Evolutionary conservation across 2,888 invertebrate species (phyloP).

Genomic region (Ophion ventricosus): DNA sequence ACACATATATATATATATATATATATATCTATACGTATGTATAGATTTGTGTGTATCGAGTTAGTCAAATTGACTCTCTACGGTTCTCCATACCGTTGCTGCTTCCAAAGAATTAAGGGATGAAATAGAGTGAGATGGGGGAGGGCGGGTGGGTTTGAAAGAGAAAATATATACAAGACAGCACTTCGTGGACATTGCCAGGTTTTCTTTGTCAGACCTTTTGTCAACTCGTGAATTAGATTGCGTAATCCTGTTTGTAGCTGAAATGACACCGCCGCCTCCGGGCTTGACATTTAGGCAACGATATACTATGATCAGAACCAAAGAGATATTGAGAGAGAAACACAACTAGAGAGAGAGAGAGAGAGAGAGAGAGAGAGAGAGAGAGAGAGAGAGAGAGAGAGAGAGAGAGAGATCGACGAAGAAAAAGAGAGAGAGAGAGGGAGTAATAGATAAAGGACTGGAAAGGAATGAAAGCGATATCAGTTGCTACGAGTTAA

Average conservation of each 20-base stretch:
- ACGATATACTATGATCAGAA: slow-evolving; percentile 20
- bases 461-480: slow-evolving; percentile 1
- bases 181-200: slow-evolving; percentile 53
- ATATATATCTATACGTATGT: slow-evolving; percentile 51
- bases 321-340: slow-evolving; percentile 4
- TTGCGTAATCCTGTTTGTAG: slow-evolving; percentile 83
- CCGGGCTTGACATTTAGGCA: slow-evolving; percentile 36
- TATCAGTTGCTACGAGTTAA: not conserved
- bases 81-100: slow-evolving; percentile 25
- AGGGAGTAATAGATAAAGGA: not conserved
- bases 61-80: slow-evolving; percentile 50
- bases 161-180: slow-evolving; percentile 47
- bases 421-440: not conserved
- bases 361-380: not conserved
- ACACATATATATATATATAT: slow-evolving; percentile 58
- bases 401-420: not conserved
- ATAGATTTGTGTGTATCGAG: slow-evolving; percentile 54
- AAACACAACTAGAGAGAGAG: not conserved
- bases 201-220: slow-evolving; percentile 76
- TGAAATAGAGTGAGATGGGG: slow-evolving; percentile 13
- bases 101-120: slow-evolving; percentile 33
- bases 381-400: not conserved
- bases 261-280: slow-evolving; percentile 80
- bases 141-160: slow-evolving; percentile 22
- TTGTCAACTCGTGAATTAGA: slow-evolving; percentile 82